phyloP scores from a whole-genome alignment of 2,113 vertebrate species.

The Lycaon pictus region DNA sequence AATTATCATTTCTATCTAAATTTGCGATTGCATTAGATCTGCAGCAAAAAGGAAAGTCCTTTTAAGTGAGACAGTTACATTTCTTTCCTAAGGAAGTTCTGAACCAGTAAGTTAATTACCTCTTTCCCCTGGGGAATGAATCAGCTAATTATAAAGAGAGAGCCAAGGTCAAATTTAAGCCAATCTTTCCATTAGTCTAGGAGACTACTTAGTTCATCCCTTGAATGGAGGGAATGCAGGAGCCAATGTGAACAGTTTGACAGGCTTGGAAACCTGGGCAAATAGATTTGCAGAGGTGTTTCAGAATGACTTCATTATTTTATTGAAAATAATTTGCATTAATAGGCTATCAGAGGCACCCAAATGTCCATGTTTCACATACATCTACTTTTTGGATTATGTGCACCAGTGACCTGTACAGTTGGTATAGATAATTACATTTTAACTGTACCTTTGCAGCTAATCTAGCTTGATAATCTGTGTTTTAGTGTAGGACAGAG shows the following conservation, averaged over 20 bases:
- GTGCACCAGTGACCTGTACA: background rate
- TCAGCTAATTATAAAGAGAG: constrained; percentile 73
- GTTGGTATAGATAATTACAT: constrained; percentile 37
- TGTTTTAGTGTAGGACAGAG: background rate
- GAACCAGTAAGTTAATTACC: constrained; percentile 75
- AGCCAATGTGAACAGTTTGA: background rate
- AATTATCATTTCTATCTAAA: constrained; percentile 49
- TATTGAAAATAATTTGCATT: background rate
- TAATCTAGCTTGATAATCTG: background rate
- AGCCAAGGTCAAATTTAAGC: constrained; percentile 76
- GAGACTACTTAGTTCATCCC: constrained; percentile 54
- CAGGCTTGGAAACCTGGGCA: background rate
- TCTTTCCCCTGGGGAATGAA: constrained; percentile 65
- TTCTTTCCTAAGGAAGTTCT: constrained; percentile 74
- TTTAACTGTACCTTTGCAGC: constrained; percentile 33
- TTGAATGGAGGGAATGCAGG: background rate
- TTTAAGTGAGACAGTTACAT: constrained; percentile 61
- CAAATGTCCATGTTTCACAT: background rate
- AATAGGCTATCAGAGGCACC: background rate
- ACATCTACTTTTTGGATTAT: constrained; percentile 32
- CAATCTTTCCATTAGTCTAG: constrained; percentile 70
- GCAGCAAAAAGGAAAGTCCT: constrained; percentile 58
- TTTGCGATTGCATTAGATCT: constrained; percentile 39
- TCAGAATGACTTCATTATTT: constrained; percentile 29
- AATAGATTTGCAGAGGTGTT: constrained; percentile 3